Evolutionary conservation across 2,888 invertebrate species (phyloP).

Genomic region (Protonemura montana): DNA sequence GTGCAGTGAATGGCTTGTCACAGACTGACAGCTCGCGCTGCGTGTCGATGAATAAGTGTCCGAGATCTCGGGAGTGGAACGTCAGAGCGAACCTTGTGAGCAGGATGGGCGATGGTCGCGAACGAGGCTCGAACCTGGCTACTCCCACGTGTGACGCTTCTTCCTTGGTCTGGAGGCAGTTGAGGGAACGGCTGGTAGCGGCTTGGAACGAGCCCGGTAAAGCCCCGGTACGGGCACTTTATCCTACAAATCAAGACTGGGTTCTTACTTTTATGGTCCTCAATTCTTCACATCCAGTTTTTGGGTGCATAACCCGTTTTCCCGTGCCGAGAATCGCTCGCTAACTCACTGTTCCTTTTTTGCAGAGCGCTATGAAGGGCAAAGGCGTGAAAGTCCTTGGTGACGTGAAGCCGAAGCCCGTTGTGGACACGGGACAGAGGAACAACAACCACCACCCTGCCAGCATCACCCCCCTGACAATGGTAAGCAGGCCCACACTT

Average conservation of each 20-base stretch:
- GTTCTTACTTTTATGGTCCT: no score
- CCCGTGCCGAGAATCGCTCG: no score
- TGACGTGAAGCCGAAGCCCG: constrained; percentile 65
- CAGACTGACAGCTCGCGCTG: background rate
- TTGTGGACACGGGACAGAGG: constrained; percentile 63
- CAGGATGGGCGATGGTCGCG: background rate
- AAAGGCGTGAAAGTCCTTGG: constrained; percentile 62
- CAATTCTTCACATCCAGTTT: no score
- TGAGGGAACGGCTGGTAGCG: no score
- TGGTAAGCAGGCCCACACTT: background rate
- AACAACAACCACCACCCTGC: constrained; percentile 57
- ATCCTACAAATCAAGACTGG: no score
- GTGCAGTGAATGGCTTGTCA: no score
- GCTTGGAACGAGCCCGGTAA: no score
- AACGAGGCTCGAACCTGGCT: background rate
- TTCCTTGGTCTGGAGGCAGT: background rate
- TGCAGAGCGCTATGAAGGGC: constrained; percentile 66
- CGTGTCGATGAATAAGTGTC: background rate
- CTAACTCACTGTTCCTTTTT: background rate
- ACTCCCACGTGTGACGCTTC: background rate
- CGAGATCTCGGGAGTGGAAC: background rate
- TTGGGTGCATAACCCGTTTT: no score
- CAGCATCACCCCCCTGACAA: constrained; percentile 56
- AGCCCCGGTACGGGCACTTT: no score
- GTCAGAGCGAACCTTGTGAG: background rate